phyloP scores from a whole-genome alignment of 2,888 invertebrate species.

The Papilio gigon region DNA sequence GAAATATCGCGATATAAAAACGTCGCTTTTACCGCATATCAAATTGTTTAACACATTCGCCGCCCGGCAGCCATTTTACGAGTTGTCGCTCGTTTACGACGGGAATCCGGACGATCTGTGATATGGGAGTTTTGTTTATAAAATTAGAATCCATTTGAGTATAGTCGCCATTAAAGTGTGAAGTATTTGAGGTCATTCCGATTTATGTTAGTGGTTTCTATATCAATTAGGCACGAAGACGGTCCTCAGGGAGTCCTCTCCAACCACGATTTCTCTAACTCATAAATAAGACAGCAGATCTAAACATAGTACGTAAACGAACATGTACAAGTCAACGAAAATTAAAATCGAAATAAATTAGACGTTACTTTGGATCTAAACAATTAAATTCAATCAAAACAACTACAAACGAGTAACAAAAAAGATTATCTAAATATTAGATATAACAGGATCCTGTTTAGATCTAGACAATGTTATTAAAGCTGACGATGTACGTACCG shows the following conservation, averaged over 20 bases:
- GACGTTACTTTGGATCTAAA: background rate
- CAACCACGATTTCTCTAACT: background rate
- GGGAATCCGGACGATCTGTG: slow-evolving; percentile 65
- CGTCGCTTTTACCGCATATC: slow-evolving; percentile 74
- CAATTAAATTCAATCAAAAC: too few relatives aligned
- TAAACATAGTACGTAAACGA: slow-evolving; percentile 2
- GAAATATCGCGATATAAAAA: slow-evolving; percentile 78
- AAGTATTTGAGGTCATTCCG: slow-evolving; percentile 33
- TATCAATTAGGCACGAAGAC: slow-evolving; percentile 29
- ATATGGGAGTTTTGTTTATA: slow-evolving; percentile 56
- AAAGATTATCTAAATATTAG: background rate
- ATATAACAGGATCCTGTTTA: background rate
- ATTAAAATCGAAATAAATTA: background rate
- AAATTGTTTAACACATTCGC: slow-evolving; percentile 77
- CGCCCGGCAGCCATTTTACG: slow-evolving; percentile 63
- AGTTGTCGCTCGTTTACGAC: slow-evolving; percentile 70
- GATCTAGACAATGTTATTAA: slow-evolving; percentile 14
- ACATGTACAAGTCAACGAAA: background rate
- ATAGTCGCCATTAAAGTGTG: slow-evolving; percentile 41
- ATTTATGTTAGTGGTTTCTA: slow-evolving; percentile 33
- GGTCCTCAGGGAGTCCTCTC: slow-evolving; percentile 10
- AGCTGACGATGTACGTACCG: background rate
- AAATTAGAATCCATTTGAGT: slow-evolving; percentile 53
- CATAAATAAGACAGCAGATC: slow-evolving; percentile 2
- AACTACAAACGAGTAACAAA: background rate